Base-by-base conservation (phyloP, 2,797 vertebrate genomes). In the Xenops minutus region DNA sequence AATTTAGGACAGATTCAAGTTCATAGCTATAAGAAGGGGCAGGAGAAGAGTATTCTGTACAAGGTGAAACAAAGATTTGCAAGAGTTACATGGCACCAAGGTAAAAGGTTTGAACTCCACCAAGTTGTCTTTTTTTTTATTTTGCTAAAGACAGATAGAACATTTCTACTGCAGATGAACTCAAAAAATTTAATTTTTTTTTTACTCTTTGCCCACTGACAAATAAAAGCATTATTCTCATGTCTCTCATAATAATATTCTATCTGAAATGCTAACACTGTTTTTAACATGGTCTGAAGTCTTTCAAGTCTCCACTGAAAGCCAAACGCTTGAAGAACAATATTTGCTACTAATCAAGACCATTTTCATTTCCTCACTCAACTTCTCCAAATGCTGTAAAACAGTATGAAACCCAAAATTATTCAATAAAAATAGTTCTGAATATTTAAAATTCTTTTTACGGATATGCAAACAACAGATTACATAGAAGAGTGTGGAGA, bases 1-100 rank as follows among this genome's bases (percentile, higher is more conserved):
- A 80, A 93, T 88, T 85, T 55, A 91, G 85, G 78, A 76, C 82
- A 95, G 29, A 76, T 41, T 56, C 64, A 71, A 75, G 46, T 74
- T 85, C 75, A 67, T 3, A 51, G 29, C 46, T 80, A n/a, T 0
- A 83, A 5, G 10, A 63, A 39, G 4, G 10, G 3, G 32, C 17
- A 73, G 34, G 15, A 88, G 4, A 8, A 52, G 9, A 61, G 12
- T 59, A 52, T 17, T 75, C 49, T 24, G 4, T 48, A 16, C 62
- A 90, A 93, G 34, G 66, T 72, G 34, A 94, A 93, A 77, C 4
- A 4, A 78, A 71, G 8, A 72, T 27, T 54, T 78, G 7, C 14
- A 87, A 64, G 36, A 58, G 27, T 84, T 85, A 88, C 74, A 95
- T 7, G 72, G 12, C 18, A 32, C 9, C 32, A 56, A 63, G 77